phyloP scores from a whole-genome alignment of 2,113 vertebrate species.

The Melospiza georgiana region DNA sequence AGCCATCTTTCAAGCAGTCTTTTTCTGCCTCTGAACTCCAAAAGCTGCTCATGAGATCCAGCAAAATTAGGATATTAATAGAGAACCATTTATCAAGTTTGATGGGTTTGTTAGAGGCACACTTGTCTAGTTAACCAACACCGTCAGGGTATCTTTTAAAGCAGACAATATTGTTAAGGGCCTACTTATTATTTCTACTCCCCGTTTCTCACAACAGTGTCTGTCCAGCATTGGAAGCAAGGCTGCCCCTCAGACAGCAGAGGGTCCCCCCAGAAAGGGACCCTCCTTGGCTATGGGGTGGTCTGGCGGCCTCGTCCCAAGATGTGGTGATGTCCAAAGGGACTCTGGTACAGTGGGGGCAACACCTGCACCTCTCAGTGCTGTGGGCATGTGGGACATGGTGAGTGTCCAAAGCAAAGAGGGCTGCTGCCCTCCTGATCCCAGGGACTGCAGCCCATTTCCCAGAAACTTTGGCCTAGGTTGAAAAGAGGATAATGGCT shows the following conservation, averaged over 20 bases:
- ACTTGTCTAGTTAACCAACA: not conserved
- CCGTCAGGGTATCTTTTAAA: not conserved
- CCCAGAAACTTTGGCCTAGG: not conserved
- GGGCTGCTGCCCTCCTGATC: accelerated
- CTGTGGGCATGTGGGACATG: not conserved
- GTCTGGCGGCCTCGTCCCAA: accelerated
- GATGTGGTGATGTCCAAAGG: not conserved
- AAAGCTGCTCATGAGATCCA: conserved; percentile 35
- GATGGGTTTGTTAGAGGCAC: not conserved
- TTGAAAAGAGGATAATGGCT: not conserved
- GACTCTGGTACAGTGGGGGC: accelerated
- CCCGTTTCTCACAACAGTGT: not conserved
- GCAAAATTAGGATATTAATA: conserved; percentile 48
- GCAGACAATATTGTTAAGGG: not conserved
- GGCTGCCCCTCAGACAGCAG: not conserved
- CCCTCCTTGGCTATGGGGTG: not conserved
- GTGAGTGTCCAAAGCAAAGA: not conserved
- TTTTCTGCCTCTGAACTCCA: conserved; percentile 21
- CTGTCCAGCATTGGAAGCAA: not conserved
- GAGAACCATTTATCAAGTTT: not conserved
- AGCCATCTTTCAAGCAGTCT: conserved; percentile 12
- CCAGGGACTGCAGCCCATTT: not conserved
- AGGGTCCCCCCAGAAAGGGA: not conserved
- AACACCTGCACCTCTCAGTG: accelerated
- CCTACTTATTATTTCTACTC: not conserved